Evolutionary conservation across 2,797 vertebrate genomes (phyloP), one percentile per base, ranked within the genome.

Genomic region (Enteromius trimaculatus): DNA sequence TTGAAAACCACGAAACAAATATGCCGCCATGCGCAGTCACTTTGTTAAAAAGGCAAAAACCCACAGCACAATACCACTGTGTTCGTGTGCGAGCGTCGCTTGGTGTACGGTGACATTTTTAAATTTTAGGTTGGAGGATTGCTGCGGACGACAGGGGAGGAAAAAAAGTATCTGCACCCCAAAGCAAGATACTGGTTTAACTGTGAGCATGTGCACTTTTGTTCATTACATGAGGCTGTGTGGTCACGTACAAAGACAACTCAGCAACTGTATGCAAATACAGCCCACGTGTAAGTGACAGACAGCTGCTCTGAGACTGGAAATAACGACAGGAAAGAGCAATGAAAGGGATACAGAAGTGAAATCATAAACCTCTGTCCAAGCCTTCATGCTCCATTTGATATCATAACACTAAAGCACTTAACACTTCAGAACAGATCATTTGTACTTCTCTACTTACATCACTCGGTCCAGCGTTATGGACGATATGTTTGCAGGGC

Each of bases 351-450:
- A 93, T 93, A 93, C 92, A 90, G 89, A 64, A 90, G 85, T 87
- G 90, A 93, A 94, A 95, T 86, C 85, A 90, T 92, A 94, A 93
- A 91, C 92, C 90, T 93, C 92, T 92, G 94, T 94, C 92, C 93
- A 93, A 93, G 89, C 91, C 89, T 94, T 88, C 86, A 91, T 86
- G 91, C 90, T 93, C 93, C 92, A 92, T 95, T 95, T 95, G 92
- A 94, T 93, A 95, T 93, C 92, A 93, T 90, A 95, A 94, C 94
- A 94, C 87, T 79, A 66, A 74, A 91, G 92, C 94, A 94, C 94
- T 95, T 93, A 93, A 88, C 87, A 90, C 89, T 91, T 90, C 88
- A 87, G 90, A 82, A 87, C 86, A 83, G 55, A 76, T 80, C 84
- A 89, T 84, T 90, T 91, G 91, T 93, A 91, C 86, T 88, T 74